Conservation (phyloP, 2,797 vertebrate species). For the Microcaecilia unicolor region DNA sequence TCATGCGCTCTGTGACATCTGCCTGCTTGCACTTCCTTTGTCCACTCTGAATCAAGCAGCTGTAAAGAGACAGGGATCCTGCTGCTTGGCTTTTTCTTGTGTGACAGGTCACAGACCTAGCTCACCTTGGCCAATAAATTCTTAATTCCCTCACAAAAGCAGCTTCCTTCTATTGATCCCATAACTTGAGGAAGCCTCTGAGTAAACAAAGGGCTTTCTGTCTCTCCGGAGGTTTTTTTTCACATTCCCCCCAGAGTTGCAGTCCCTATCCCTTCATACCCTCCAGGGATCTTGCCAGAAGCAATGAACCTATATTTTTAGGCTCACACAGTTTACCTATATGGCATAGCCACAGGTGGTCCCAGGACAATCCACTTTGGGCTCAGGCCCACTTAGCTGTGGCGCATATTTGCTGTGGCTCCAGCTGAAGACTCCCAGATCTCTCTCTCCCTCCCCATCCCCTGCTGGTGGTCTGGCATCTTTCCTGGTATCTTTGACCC, state of each 20-base stretch:
- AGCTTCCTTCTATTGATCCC: constrained; percentile 22
- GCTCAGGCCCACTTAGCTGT: too few relatives aligned
- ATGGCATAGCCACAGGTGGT: too few relatives aligned
- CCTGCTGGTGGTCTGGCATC: too few relatives aligned
- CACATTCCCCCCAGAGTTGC: background rate
- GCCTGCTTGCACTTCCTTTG: background rate
- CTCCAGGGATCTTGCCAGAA: constrained; percentile 2
- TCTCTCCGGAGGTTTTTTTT: constrained; percentile 10
- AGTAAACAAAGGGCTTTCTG: constrained; percentile 22
- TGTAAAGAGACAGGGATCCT: background rate
- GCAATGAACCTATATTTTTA: background rate
- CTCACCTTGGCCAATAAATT: constrained; percentile 10
- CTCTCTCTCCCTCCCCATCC: too few relatives aligned
- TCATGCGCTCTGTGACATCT: background rate
- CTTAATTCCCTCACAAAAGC: constrained; percentile 26
- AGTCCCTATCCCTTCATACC: constrained; percentile 1
- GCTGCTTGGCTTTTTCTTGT: background rate
- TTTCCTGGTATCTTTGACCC: too few relatives aligned
- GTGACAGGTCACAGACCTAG: background rate
- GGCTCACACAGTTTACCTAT: too few relatives aligned
- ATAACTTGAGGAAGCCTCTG: constrained; percentile 25
- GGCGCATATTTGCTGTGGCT: too few relatives aligned
- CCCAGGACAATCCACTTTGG: too few relatives aligned
- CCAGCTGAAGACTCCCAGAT: too few relatives aligned
- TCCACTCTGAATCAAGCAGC: background rate